phyloP scores from a whole-genome alignment of 2,888 invertebrate genomes.

The Aleiodes testaceus region DNA sequence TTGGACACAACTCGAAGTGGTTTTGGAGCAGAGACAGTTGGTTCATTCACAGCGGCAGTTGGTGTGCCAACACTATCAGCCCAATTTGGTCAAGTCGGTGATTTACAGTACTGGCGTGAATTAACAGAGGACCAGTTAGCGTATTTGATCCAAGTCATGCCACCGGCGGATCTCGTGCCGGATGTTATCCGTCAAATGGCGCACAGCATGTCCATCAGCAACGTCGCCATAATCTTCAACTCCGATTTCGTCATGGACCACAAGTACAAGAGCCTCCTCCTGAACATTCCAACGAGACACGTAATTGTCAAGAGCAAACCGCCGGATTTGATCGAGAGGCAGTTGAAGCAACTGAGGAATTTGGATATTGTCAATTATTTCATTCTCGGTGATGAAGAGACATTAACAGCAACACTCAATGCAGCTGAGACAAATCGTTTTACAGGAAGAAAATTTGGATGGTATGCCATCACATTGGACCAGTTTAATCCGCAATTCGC shows the following conservation, averaged over 20 bases:
- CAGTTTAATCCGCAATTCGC: conserved; percentile 81
- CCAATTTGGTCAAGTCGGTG: conserved; percentile 89
- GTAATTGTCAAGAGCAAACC: conserved; percentile 78
- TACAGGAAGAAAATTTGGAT: conserved; percentile 87
- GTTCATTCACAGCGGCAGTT: conserved; percentile 86
- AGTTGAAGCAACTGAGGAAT: conserved; percentile 83
- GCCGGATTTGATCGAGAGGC: conserved; percentile 76
- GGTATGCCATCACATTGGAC: conserved; percentile 88
- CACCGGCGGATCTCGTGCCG: conserved; percentile 89
- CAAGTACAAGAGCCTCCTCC: conserved; percentile 91
- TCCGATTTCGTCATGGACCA: conserved; percentile 93
- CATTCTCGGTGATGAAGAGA: conserved; percentile 83
- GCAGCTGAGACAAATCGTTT: conserved; percentile 83
- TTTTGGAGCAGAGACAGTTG: conserved; percentile 87
- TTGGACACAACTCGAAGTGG: conserved; percentile 89
- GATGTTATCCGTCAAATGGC: conserved; percentile 89
- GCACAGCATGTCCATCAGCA: conserved; percentile 84
- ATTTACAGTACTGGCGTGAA: conserved; percentile 87
- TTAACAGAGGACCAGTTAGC: conserved; percentile 81
- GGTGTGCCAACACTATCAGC: conserved; percentile 88
- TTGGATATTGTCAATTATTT: conserved; percentile 94
- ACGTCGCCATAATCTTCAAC: conserved; percentile 94
- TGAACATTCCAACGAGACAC: conserved; percentile 93
- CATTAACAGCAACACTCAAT: conserved; percentile 81
- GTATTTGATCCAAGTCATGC: conserved; percentile 87